Evolutionary conservation across 35 echinoderm and acorn worm species (phyloP).

Genomic region (Chiridota heheva): DNA sequence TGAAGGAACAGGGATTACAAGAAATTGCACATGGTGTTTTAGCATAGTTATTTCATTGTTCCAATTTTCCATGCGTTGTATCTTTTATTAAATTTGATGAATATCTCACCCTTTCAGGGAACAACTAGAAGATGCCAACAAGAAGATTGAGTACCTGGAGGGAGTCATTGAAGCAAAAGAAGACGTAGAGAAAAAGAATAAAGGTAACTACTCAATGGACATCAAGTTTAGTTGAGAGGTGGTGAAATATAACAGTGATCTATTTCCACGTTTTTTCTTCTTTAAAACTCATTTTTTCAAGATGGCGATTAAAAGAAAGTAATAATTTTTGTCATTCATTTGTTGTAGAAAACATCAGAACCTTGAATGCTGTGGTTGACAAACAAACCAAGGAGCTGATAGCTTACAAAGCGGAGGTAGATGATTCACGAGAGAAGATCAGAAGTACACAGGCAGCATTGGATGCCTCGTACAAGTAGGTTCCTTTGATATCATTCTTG

Average conservation of each 20-base stretch:
- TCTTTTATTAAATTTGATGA: neutral
- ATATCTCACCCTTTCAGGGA: slow-evolving; percentile 37
- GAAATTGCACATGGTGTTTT: neutral
- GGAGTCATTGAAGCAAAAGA: slow-evolving; percentile 93
- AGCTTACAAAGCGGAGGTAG: slow-evolving; percentile 52
- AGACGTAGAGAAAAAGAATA: slow-evolving; percentile 91
- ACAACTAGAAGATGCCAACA: slow-evolving; percentile 66
- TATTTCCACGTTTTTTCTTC: neutral
- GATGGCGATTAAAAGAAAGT: neutral
- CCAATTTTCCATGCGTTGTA: no score
- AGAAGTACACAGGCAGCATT: slow-evolving; percentile 85
- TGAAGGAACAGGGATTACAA: neutral
- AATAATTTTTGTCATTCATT: neutral
- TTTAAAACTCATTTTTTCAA: neutral
- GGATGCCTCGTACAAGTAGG: slow-evolving; percentile 98
- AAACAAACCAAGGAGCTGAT: slow-evolving; percentile 83
- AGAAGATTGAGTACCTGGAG: slow-evolving; percentile 68
- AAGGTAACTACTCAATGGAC: slow-evolving; percentile 72
- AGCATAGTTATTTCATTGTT: neutral
- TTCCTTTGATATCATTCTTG: no score
- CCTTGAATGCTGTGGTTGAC: slow-evolving; percentile 80
- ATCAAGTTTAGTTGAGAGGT: neutral
- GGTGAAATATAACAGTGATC: neutral
- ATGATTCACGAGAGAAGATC: slow-evolving; percentile 72
- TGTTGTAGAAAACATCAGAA: slow-evolving; percentile 85